phyloP scores from a whole-genome alignment of 2,113 vertebrate species.

The Cololabis saira region DNA sequence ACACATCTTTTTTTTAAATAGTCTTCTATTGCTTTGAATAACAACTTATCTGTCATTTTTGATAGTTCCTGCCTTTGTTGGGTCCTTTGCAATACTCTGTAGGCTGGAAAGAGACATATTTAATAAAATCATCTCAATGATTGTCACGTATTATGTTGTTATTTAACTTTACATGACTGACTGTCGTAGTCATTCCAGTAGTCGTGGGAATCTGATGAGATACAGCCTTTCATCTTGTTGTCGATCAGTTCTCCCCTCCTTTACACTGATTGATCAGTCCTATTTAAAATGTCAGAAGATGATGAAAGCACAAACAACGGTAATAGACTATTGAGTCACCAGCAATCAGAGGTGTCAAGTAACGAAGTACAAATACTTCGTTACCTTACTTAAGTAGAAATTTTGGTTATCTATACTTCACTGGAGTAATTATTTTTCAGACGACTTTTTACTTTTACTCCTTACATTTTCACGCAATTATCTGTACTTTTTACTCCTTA shows the following conservation, averaged over 20 bases:
- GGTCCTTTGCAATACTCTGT: slow-evolving; percentile 21
- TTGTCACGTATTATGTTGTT: not conserved
- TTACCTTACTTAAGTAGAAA: too few species aligned
- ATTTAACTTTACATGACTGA: not conserved
- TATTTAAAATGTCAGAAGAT: not conserved
- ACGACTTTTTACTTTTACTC: too few species aligned
- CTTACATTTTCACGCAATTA: too few species aligned
- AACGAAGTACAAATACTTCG: too few species aligned
- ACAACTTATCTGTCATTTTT: slow-evolving; percentile 19
- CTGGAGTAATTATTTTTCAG: too few species aligned
- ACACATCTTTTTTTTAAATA: slow-evolving; percentile 7
- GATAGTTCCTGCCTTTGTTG: slow-evolving; percentile 31
- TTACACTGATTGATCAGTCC: too few species aligned
- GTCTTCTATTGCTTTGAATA: slow-evolving; percentile 14
- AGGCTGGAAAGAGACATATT: slow-evolving; percentile 35
- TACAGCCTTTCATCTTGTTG: not conserved
- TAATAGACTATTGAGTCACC: not conserved
- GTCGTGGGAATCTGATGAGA: not conserved
- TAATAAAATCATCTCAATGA: slow-evolving; percentile 48
- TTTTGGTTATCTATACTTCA: too few species aligned
- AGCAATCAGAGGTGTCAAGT: too few species aligned
- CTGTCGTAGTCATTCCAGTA: not conserved
- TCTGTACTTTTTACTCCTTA: too few species aligned
- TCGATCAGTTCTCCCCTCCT: too few species aligned
- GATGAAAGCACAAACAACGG: not conserved